phyloP scores from a whole-genome alignment of 2,888 invertebrate genomes.

The Phyto melanocephala region DNA sequence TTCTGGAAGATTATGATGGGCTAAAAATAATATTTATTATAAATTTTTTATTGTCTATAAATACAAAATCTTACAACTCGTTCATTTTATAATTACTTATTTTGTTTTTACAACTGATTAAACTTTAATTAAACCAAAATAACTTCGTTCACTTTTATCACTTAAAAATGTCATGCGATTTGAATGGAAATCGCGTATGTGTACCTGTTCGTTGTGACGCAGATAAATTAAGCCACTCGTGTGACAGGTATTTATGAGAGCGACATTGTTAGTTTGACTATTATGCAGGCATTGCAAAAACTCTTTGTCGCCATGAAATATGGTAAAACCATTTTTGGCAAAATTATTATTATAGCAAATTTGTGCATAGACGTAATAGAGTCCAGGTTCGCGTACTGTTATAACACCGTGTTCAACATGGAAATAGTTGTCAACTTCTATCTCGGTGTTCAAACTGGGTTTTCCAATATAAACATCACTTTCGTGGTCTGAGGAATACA shows the following conservation, averaged over 20 bases:
- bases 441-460: slow-evolving; percentile 80
- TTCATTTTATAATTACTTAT: neutral
- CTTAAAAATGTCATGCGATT: slow-evolving; percentile 78
- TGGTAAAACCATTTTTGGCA: slow-evolving; percentile 87
- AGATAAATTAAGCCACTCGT: slow-evolving; percentile 85
- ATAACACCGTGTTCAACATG: slow-evolving; percentile 83
- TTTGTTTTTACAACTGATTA: slow-evolving; percentile 51
- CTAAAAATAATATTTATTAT: no score
- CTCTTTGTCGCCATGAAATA: slow-evolving; percentile 83
- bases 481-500: slow-evolving; percentile 67
- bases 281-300: slow-evolving; percentile 87
- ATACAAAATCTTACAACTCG: no score
- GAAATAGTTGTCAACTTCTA: slow-evolving; percentile 82
- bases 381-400: slow-evolving; percentile 84
- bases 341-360: slow-evolving; percentile 89
- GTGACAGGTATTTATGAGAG: slow-evolving; percentile 86
- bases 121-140: slow-evolving; percentile 87
- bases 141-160: slow-evolving; percentile 87
- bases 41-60: slow-evolving; percentile 22
- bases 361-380: slow-evolving; percentile 89
- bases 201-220: slow-evolving; percentile 83
- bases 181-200: slow-evolving; percentile 83
- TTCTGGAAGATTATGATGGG: no score
- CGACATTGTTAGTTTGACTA: slow-evolving; percentile 80
- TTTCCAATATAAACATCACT: slow-evolving; percentile 77